Evolutionary conservation across 1,140 invertebrate genomes (phyloP).

Genomic region (Philaenus spumarius): DNA sequence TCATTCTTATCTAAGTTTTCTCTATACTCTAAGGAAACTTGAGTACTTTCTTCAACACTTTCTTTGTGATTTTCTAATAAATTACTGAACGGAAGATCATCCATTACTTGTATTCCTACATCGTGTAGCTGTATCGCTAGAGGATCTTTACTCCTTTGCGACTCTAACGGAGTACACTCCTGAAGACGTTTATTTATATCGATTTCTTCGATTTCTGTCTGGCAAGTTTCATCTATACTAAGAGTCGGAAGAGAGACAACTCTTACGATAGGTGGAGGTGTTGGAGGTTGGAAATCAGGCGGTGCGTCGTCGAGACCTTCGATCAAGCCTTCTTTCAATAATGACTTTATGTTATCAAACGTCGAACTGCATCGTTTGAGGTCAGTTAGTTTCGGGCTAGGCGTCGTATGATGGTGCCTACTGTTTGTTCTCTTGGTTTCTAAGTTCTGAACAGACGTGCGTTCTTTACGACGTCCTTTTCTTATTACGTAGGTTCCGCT

Average conservation of each 20-base stretch:
- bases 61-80: constrained; percentile 5
- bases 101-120: constrained; percentile 24
- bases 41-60: constrained; percentile 13
- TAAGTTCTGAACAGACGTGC: constrained; percentile 43
- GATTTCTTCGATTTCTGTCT: neutral
- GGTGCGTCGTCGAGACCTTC: constrained; percentile 48
- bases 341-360: constrained; percentile 69
- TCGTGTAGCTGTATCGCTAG: constrained; percentile 1
- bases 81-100: constrained; percentile 3
- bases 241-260: constrained; percentile 58
- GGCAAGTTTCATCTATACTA: constrained; percentile 28
- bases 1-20: neutral
- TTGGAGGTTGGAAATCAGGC: constrained; percentile 43
- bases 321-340: constrained; percentile 59
- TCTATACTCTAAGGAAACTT: constrained; percentile 13
- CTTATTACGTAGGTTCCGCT: constrained; percentile 67
- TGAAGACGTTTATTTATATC: neutral
- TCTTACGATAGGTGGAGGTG: constrained; percentile 53
- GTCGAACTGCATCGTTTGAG: constrained; percentile 65
- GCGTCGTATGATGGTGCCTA: constrained; percentile 45
- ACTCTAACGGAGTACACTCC: neutral
- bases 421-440: constrained; percentile 15
- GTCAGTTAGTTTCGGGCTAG: constrained; percentile 50
- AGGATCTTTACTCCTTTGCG: neutral
- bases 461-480: constrained; percentile 51